Conservation (phyloP, 2,113 vertebrate species). For the Sinocyclocheilus rhinocerous region DNA sequence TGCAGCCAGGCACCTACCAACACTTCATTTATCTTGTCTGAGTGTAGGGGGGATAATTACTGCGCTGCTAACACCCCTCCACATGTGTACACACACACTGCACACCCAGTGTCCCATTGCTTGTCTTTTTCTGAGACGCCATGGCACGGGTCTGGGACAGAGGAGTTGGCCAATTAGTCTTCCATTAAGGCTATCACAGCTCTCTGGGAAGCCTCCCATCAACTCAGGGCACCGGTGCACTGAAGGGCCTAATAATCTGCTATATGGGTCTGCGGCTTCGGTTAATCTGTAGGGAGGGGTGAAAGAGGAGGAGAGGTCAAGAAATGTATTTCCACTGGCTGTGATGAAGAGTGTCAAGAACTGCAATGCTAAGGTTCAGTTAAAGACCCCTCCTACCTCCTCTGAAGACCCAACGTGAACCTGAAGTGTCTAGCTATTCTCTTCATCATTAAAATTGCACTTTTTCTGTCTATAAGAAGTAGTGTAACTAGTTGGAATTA, state of each 20-base stretch:
- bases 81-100: constrained; percentile 66
- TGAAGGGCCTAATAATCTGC: constrained; percentile 65
- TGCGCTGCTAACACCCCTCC: constrained; percentile 77
- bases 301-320: constrained; percentile 45
- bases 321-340: constrained; percentile 41
- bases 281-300: constrained; percentile 37
- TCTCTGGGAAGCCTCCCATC: constrained; percentile 52
- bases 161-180: constrained; percentile 85
- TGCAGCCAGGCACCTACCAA: constrained; percentile 88
- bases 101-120: constrained; percentile 31
- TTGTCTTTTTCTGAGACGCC: constrained; percentile 81
- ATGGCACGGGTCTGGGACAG: constrained; percentile 80
- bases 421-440: not conserved
- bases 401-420: not conserved
- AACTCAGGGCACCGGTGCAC: constrained; percentile 51
- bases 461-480: not conserved
- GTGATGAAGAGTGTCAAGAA: constrained; percentile 37
- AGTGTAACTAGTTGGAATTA: not conserved
- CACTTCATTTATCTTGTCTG: constrained; percentile 98
- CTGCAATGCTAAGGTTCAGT: not conserved
- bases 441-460: not conserved
- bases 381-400: not conserved
- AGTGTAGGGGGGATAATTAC: constrained; percentile 83
- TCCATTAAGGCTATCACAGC: constrained; percentile 83
- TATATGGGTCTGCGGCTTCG: constrained; percentile 39